Evolutionary conservation across 2,797 vertebrate species (phyloP).

Genomic region (Coracias cyanogaster): DNA sequence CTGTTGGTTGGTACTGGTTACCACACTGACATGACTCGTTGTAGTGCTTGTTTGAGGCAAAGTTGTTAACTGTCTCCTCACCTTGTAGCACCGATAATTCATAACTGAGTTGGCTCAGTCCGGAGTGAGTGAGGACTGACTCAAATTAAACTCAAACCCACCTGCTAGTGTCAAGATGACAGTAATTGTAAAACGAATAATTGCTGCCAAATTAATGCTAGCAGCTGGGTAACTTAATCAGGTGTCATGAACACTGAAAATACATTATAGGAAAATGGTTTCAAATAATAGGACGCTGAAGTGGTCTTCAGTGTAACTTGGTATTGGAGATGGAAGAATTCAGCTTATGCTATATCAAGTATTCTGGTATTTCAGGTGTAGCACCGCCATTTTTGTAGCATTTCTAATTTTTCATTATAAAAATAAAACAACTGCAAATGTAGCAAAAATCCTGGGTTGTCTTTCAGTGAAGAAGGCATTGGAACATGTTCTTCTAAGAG

Average conservation of each 20-base stretch:
- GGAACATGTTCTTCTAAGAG: constrained; percentile 16
- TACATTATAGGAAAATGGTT: not conserved
- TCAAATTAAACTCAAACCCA: not conserved
- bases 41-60: not conserved
- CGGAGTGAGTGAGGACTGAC: not conserved
- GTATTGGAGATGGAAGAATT: not conserved
- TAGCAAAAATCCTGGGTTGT: not conserved
- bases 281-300: not conserved
- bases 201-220: not conserved
- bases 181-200: not conserved
- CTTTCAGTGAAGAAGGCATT: constrained; percentile 25
- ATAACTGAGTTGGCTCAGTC: not conserved
- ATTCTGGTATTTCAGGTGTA: not conserved
- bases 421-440: not conserved
- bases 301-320: not conserved
- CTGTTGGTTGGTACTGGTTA: not conserved
- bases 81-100: not conserved
- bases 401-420: not conserved
- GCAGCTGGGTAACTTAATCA: not conserved
- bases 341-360: rapidly evolving
- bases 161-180: not conserved
- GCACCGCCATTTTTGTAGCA: not conserved
- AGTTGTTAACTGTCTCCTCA: not conserved
- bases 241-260: not conserved
- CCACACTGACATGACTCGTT: not conserved